Conservation (phyloP, 2,113 vertebrate species). For the Bubo bubo region DNA sequence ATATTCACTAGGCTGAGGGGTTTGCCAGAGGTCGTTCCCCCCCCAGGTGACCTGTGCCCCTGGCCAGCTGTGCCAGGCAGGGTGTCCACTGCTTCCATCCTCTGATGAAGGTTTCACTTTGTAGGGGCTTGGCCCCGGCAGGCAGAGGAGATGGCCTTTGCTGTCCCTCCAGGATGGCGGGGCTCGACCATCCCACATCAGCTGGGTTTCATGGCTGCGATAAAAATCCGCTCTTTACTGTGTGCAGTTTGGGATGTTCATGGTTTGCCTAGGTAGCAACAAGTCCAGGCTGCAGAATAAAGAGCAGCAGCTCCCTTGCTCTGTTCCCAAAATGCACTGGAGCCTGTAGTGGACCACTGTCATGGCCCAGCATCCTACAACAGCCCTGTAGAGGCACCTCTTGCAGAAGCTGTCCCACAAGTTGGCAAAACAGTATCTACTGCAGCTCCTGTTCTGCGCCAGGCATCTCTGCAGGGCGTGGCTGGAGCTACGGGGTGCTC, state of each 20-base stretch:
- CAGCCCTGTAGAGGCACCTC: background rate
- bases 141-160: background rate
- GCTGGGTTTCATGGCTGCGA: background rate
- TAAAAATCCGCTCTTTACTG: rapidly evolving
- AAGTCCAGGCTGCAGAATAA: background rate
- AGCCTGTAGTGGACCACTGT: background rate
- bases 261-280: background rate
- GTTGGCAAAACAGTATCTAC: background rate
- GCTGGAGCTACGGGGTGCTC: background rate
- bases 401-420: background rate
- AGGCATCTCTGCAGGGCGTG: background rate
- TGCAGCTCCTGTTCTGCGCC: background rate
- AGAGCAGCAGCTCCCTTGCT: background rate
- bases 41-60: background rate
- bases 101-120: background rate
- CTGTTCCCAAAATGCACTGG: background rate
- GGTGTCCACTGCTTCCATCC: background rate
- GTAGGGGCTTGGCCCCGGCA: background rate
- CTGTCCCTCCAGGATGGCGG: background rate
- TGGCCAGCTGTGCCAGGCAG: background rate
- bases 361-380: background rate
- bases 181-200: background rate
- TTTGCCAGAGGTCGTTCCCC: background rate
- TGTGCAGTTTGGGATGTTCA: too few relatives aligned
- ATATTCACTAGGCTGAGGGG: background rate